phyloP scores from a whole-genome alignment of 2,113 vertebrate species.

The Calypte anna region DNA sequence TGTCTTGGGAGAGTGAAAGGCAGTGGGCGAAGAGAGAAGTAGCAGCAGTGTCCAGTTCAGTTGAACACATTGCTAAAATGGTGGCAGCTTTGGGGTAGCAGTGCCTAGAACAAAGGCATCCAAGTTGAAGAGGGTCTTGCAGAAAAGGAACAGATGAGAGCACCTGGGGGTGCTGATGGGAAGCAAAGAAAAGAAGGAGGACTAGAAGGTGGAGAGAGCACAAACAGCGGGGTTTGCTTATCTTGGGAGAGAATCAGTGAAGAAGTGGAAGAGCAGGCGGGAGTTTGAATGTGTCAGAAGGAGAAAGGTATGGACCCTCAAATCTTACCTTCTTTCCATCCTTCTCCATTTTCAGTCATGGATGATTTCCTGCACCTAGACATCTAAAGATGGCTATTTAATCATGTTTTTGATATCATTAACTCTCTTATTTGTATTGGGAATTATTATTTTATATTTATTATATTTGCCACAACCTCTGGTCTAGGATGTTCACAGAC shows the following conservation, averaged over 20 bases:
- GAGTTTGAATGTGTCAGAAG: background rate
- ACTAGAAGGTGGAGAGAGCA: background rate
- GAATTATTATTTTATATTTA: background rate
- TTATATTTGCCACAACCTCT: background rate
- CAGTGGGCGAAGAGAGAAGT: background rate
- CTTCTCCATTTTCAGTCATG: background rate
- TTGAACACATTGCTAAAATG: background rate
- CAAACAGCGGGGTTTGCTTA: background rate
- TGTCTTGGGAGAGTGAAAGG: rapidly evolving
- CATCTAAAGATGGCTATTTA: background rate
- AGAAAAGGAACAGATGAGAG: background rate
- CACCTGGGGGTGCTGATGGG: rapidly evolving
- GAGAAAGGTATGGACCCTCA: background rate
- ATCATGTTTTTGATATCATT: background rate
- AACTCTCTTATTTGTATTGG: background rate
- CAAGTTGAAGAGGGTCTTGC: rapidly evolving
- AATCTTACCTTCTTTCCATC: background rate
- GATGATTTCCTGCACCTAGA: background rate
- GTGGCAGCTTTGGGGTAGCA: background rate
- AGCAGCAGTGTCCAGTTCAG: background rate
- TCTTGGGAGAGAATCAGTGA: background rate
- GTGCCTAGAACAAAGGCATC: background rate
- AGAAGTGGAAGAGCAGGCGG: background rate
- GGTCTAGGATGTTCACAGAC: background rate
- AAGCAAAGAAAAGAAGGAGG: background rate